phyloP scores from a whole-genome alignment of 2,888 invertebrate genomes.

The Acrobasis suavella region DNA sequence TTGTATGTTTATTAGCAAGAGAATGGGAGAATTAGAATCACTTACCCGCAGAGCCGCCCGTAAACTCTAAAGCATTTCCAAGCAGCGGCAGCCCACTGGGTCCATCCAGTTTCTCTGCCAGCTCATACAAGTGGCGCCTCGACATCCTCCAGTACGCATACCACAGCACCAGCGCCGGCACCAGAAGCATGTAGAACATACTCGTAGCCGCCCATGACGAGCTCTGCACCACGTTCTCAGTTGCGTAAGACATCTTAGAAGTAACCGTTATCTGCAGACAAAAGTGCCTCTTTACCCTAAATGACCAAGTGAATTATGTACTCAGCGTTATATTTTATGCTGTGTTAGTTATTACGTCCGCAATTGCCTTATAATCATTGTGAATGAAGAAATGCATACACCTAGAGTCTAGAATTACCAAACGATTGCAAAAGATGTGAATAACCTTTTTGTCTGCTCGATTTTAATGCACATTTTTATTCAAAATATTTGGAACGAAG shows the following conservation, averaged over 20 bases:
- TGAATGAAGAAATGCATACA: constrained; percentile 18
- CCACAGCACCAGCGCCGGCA: constrained; percentile 87
- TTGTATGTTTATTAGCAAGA: background rate
- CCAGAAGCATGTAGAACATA: constrained; percentile 87
- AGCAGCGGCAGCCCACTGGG: constrained; percentile 87
- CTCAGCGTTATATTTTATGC: background rate
- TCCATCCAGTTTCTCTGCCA: constrained; percentile 88
- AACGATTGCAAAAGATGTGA: constrained; percentile 13
- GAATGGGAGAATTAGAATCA: constrained; percentile 24
- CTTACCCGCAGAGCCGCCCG: constrained; percentile 88
- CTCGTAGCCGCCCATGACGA: constrained; percentile 84
- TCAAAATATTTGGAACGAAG: too few species aligned
- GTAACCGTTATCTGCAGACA: constrained; percentile 30
- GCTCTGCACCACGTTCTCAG: constrained; percentile 67
- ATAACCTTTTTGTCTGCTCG: constrained; percentile 2
- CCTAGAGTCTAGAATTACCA: constrained; percentile 16
- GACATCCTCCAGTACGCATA: constrained; percentile 89
- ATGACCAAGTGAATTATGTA: constrained; percentile 11
- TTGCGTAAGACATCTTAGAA: constrained; percentile 65
- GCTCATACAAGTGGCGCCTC: constrained; percentile 86
- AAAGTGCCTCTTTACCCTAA: constrained; percentile 9
- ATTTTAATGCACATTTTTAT: background rate
- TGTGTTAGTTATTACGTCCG: background rate
- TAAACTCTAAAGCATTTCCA: constrained; percentile 88
- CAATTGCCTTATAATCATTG: constrained; percentile 7